phyloP scores from a whole-genome alignment of 2,888 invertebrate genomes.

The Copidosoma aretas region DNA sequence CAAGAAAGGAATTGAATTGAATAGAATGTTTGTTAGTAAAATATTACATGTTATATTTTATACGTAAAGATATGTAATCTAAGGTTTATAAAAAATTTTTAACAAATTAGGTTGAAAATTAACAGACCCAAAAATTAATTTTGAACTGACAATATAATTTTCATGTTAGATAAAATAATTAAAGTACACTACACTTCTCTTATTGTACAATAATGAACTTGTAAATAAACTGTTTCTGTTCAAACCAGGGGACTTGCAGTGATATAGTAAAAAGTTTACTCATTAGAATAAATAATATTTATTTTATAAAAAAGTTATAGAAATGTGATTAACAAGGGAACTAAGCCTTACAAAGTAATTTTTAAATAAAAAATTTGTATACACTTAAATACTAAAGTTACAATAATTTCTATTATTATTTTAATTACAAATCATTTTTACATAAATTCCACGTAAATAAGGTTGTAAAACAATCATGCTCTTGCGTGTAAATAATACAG shows the following conservation, averaged over 20 bases:
- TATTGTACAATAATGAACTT: conserved; percentile 26
- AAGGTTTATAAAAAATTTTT: conserved; percentile 7
- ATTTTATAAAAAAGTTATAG: background rate
- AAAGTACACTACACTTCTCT: conserved; percentile 8
- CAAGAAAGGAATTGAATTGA: conserved; percentile 71
- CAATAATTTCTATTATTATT: background rate
- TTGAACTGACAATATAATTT: too few species aligned
- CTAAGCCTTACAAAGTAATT: background rate
- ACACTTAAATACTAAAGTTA: conserved; percentile 3
- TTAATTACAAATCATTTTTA: background rate
- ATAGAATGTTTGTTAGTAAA: conserved; percentile 58
- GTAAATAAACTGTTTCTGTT: conserved; percentile 50
- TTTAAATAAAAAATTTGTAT: background rate
- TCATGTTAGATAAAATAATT: background rate
- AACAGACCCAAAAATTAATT: conserved; percentile 2
- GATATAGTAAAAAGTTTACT: conserved; percentile 15
- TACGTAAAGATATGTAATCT: conserved; percentile 4
- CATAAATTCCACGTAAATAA: background rate
- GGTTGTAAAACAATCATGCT: background rate
- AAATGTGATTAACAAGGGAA: background rate
- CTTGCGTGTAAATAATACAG: background rate
- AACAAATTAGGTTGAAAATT: conserved; percentile 8
- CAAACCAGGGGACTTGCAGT: conserved; percentile 29
- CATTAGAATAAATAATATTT: background rate
- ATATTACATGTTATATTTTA: conserved; percentile 30